phyloP scores from a whole-genome alignment of 2,113 vertebrate genomes.

The Peromyscus polionotus region DNA sequence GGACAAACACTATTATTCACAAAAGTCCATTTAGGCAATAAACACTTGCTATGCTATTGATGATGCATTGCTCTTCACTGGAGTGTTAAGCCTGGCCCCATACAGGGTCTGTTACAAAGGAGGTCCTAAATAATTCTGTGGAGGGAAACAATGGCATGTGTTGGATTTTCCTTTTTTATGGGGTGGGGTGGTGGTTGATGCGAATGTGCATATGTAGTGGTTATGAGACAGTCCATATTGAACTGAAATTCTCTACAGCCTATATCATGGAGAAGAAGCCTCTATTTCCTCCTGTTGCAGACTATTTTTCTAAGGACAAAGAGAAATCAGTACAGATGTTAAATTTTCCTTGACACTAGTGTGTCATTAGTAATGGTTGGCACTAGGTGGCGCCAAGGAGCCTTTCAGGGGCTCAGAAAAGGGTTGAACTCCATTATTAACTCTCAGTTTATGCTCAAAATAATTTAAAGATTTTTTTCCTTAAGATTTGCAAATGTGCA shows the following conservation, averaged over 20 bases:
- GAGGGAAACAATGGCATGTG: not conserved
- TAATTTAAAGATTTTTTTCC: constrained; percentile 49
- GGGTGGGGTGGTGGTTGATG: not conserved
- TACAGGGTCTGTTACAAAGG: not conserved
- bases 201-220: not conserved
- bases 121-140: not conserved
- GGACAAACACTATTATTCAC: not conserved
- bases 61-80: not conserved
- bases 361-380: not conserved
- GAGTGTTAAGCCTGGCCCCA: not conserved
- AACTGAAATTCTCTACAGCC: not conserved
- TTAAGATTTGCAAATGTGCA: constrained; percentile 42
- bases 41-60: not conserved
- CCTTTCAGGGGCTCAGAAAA: constrained; percentile 16
- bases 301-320: constrained; percentile 29
- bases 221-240: not conserved
- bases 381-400: constrained; percentile 80
- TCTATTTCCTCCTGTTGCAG: not conserved
- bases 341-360: not conserved
- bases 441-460: not conserved
- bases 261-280: not conserved
- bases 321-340: not conserved
- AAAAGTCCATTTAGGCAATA: not conserved
- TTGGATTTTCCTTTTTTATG: not conserved
- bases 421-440: rapidly evolving